Base-by-base conservation (phyloP, 2,113 vertebrate species). In the Chloebia gouldiae region DNA sequence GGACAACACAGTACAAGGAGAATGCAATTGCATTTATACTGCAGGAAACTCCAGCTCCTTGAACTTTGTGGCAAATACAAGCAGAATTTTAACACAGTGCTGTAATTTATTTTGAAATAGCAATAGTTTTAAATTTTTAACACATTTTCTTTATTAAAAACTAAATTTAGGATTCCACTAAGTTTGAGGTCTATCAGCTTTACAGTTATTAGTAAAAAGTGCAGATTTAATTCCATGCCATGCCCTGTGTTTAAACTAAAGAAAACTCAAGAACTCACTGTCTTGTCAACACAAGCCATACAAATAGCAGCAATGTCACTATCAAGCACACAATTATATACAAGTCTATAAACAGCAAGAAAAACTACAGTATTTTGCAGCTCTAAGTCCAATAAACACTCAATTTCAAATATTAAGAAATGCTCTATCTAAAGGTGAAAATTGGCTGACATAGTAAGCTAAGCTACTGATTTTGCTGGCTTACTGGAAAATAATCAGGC, bases 401-500 rank as follows among this genome's bases (percentile, higher is more conserved):
- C 23, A 63, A 1, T 50, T 70, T n/a, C 22, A 59, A 66, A 23
- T 37, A 80, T 35, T 71, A 80, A 80, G 37, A 78, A 85, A 61
- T 24, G 4, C 7, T 70, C 13, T 73, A 25, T n/a, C 63, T 82
- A 53, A 20, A 87, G 20, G 22, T 80, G 30, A 90, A 73, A 72
- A 61, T 19, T n/a, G 10, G 33, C 18, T 82, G 54, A 19, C 30
- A 13, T 24, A 28, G 0, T 65, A 87, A 50, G 20, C 47, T 6
- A 72, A 78, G 27, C 19, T 45, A 65, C 54, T 10, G 63, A 76
- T 60, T 80, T 79, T 80, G 27, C 44, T 50, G 30, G 27, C 56
- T 91, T 93, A 70, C 25, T 90, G 33, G 90, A 85, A 88, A 86
- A 93, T 70, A 73, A 63, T 88, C 61, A 88, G 75, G 54, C 75